Base-by-base conservation (phyloP, 2,797 vertebrate genomes). In the Astyanax mexicanus region DNA sequence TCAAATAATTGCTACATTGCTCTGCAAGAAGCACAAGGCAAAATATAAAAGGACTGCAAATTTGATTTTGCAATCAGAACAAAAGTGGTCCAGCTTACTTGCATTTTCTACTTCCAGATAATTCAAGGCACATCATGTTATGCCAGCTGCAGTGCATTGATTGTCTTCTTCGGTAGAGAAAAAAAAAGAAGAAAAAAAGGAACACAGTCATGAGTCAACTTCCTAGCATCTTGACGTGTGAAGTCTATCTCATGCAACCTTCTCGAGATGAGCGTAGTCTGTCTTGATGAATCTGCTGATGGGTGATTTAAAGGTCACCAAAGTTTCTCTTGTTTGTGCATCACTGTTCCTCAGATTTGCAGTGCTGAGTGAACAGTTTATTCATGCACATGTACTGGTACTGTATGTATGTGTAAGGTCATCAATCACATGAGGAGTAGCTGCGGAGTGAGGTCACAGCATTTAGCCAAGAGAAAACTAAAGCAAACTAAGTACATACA, bases 191-290 rank as follows among this genome's bases (percentile, higher is more conserved):
- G 0, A 54, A 12, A 12, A 54, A 54, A 54, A 11, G 25, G 11
- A 51, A 55, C 5, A 27, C 17, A 35, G 8, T 12, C 13, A 52
- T 62, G 74, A 69, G 55, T 76, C 65, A 76, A 52, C 66, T 51
- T 52, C 44, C 35, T 25, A 61, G 64, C 29, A 58, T 7, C 40
- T 75, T 17, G 15, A 17, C 51, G 45, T 75, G 51, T 67, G 49
- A 68, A 58, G n/a, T 64, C n/a, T 47, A 58, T 57, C 38, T 67
- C 44, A 38, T 3, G 19, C 62, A 37, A 6, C 17, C 4, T 37
- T 29, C 17, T 44, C 13, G 15, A 65, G 1, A 3, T 47, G 23
- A 29, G 73, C 29, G 60, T 47, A 72, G 60, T n/a, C 29, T 60
- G 42, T 62, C 71, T 52, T 52, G 25, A 38, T 42, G 49, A 64